Conservation (phyloP, 2,113 vertebrate genomes). For the Malaclemys terrapin region DNA sequence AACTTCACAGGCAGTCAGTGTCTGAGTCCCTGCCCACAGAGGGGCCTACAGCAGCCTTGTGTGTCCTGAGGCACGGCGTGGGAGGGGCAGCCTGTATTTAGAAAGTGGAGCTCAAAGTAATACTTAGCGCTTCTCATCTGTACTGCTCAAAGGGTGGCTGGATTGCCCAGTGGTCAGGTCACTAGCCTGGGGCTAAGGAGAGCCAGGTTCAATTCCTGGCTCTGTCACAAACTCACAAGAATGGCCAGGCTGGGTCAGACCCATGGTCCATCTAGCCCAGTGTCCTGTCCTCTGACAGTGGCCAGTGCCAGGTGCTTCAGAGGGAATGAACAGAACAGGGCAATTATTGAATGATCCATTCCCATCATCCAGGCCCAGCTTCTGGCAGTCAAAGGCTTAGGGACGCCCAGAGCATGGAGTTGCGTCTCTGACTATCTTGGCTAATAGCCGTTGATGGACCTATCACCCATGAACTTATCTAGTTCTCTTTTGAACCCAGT, state of each 20-base stretch:
- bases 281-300: not conserved
- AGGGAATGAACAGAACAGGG: not conserved
- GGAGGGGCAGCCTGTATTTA: not conserved
- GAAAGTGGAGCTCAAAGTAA: too few species aligned
- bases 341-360: too few species aligned
- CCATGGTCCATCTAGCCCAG: not conserved
- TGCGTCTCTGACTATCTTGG: not conserved
- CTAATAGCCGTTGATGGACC: not conserved
- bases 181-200: not conserved
- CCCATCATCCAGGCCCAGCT: not conserved
- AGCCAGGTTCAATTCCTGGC: not conserved
- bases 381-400: not conserved
- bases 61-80: not conserved
- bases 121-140: not conserved
- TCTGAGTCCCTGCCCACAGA: not conserved
- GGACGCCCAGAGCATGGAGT: not conserved
- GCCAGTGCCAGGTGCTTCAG: not conserved
- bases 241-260: not conserved
- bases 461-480: not conserved
- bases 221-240: not conserved
- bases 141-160: not conserved
- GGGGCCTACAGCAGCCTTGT: not conserved
- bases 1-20: not conserved
- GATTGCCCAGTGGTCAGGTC: not conserved
- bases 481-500: not conserved